A percentile compares a stretch with the other conserved stretches of the same genome.
Conservation (phyloP, 2,888 invertebrate species). For the Hydrotaea diabolus region DNA sequence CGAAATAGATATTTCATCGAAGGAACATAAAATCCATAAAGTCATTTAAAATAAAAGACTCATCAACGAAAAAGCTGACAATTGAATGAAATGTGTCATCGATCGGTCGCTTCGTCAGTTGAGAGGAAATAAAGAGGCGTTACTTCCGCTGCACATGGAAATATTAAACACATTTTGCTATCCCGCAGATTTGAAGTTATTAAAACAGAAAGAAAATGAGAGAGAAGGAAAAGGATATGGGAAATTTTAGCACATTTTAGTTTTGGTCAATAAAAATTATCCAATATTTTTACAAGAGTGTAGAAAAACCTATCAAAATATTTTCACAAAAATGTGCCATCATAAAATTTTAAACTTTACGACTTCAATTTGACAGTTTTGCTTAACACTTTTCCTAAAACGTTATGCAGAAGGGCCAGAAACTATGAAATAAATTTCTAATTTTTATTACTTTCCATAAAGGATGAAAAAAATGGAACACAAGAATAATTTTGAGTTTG, state of each 20-base stretch:
- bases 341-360: conserved; percentile 57
- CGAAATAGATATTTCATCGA: background rate
- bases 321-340: conserved; percentile 29
- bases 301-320: conserved; percentile 24
- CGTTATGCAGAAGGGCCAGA: too few species aligned
- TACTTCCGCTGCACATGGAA: background rate
- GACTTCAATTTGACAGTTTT: conserved; percentile 49
- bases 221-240: background rate
- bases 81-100: background rate
- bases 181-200: conserved; percentile 26
- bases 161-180: background rate
- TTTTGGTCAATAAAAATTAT: conserved; percentile 53
- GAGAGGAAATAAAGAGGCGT: conserved; percentile 28
- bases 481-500: background rate
- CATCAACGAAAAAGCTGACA: background rate
- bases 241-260: conserved; percentile 32
- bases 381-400: conserved; percentile 58
- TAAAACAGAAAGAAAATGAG: background rate
- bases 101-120: background rate
- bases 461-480: background rate
- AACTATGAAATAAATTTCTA: conserved; percentile 37
- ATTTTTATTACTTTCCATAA: conserved; percentile 48
- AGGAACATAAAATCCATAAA: background rate
- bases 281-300: conserved; percentile 50
- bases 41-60: too few species aligned